Percentiles rank a stretch among this genome's conserved stretches.
Conservation (phyloP, 2,888 invertebrate species). For the Microctonus aethiopoides region DNA sequence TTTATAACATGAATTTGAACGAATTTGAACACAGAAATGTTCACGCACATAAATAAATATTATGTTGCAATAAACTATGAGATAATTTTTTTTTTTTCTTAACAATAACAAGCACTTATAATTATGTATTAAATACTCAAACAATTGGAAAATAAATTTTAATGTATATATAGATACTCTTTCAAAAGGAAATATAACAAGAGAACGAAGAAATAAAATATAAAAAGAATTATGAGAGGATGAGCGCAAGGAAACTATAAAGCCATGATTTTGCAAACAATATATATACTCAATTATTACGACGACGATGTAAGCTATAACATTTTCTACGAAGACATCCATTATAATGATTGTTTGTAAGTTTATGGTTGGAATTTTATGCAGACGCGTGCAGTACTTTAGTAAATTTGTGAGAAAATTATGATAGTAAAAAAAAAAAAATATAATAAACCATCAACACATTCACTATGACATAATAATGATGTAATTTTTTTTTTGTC, state of each 20-base stretch:
- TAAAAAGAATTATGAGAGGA: too few relatives aligned
- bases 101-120: too few relatives aligned
- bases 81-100: too few relatives aligned
- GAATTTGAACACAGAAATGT: too few relatives aligned
- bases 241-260: background rate
- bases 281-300: conserved; percentile 50
- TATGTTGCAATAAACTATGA: too few relatives aligned
- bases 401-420: conserved; percentile 11
- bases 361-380: conserved; percentile 47
- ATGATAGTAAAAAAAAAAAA: background rate
- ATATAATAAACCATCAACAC: conserved; percentile 13
- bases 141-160: background rate
- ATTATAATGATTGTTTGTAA: conserved; percentile 59
- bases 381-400: conserved; percentile 14
- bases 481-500: background rate
- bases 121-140: background rate
- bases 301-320: conserved; percentile 52
- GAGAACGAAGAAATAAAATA: background rate
- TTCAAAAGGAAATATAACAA: background rate
- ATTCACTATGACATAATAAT: background rate
- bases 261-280: conserved; percentile 32
- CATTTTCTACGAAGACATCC: conserved; percentile 57
- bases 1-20: background rate
- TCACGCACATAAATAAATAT: too few relatives aligned
- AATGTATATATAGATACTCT: background rate